Evolutionary conservation across 2,113 vertebrate species (phyloP), one percentile per base, ranked within the genome.

Genomic region (Heterotis niloticus): DNA sequence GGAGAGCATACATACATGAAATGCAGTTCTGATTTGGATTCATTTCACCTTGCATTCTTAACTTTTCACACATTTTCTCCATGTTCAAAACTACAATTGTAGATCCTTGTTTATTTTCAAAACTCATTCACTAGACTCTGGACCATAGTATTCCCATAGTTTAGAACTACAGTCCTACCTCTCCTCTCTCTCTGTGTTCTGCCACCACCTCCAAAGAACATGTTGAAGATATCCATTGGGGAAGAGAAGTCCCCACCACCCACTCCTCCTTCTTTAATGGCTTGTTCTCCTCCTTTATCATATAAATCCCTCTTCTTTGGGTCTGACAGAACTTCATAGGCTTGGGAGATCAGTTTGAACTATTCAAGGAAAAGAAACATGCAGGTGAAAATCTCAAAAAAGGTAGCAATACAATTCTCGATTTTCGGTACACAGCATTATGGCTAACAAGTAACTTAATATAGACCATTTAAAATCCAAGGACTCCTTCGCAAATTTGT

Each of bases 341-440:
- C 97, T 89, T 98, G 97, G 75, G 98, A 98, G 89, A 99, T 99
- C n/a, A 91, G 94, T 84, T 99, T 99, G 88, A 99, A 99, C 98
- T 99, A 90, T 2, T 44, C 7, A 44, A 44, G 7, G 7, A 44
- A 44, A 44, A 44, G 34, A 2, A 44, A 7, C 34, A 44, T 44
- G 34, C 34, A 44, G 34, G 34, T 44, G 34, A 44, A 44, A 2
- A 44, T 44, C 34, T 44, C 34, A 44, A 44, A 44, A 44, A 44
- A 44, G 34, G 34, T 2, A 44, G 2, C 34, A 44, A 44, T 4
- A 2, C 7, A 7, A 7, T 44, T 44, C 34, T 44, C 7, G 2
- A 44, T 44, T 2, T 44, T 44, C 2, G 2, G 34, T 44, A 44
- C 34, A 44, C 34, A 44, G 2, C 3, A 44, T 7, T 44, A 44